Evolutionary conservation across 2,113 vertebrate species (phyloP), one percentile per base, ranked within the genome.

Genomic region (Alexandromys fortis): DNA sequence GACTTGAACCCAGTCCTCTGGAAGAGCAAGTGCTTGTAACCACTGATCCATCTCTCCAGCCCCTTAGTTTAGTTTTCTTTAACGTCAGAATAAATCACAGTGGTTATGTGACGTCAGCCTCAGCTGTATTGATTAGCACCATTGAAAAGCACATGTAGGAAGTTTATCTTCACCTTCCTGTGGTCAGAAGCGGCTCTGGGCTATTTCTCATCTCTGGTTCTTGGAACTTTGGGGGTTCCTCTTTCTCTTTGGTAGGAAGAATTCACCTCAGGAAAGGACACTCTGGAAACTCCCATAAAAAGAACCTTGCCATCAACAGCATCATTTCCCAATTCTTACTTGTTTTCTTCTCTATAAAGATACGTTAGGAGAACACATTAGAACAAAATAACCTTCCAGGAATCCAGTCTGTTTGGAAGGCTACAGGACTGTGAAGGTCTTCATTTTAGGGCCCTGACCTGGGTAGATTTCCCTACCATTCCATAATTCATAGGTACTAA

Each of bases 211-310:
- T 26, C 79, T 75, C 55, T 45, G 67, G 52, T 33, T 81, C 11
- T 89, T 93, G 82, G 58, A 33, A 65, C 35, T 33, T 22, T 42
- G 13, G 28, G 42, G 6, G 92, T 96, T 97, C 94, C 90, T 95
- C 81, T 96, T 97, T 94, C 86, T 81, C 33, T 52, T 76, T 38
- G 45, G 30, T 86, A 52, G 42, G 4, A 22, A 97, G 65, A 94
- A 67, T 90, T 92, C 21, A 77, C 52, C 65, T 94, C 45, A 77
- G 76, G 42, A 52, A 90, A 89, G 94, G 85, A 47, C 35, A 83
- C n/a, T 61, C 58, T 90, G 95, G 96, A 95, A 97, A 97, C 33
- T 92, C 91, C 95, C 94, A 55, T 28, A 35, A 42, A 90, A 95
- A 95, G 67, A 95, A 92, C 87, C 67, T 75, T 96, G 72, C 38